These are phyloP conservation scores for Craseonycteris thonglongyai DNA, from an alignment of 2,113 vertebrate genomes.

Conservation along the genomic window DNA sequence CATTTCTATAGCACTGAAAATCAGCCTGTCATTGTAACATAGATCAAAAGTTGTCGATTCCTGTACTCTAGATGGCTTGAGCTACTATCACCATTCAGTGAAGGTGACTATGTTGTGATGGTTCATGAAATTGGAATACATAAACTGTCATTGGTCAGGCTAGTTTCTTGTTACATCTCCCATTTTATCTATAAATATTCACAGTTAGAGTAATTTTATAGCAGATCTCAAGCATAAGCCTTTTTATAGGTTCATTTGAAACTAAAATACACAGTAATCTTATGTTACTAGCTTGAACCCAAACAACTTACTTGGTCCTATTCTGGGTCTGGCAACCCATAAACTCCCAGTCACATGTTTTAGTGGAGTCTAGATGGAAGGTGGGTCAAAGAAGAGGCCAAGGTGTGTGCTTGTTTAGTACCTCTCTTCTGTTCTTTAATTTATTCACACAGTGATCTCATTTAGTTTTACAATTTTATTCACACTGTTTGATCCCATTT, in stretches of 20 bases:
- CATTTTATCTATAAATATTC: slow-evolving; percentile 67
- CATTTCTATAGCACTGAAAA: background rate
- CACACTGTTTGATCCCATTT: background rate
- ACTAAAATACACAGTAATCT: slow-evolving; percentile 67
- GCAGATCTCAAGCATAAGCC: slow-evolving; percentile 51
- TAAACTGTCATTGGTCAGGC: slow-evolving; percentile 43
- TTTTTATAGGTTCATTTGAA: slow-evolving; percentile 69
- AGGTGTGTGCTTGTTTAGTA: background rate
- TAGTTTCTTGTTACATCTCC: slow-evolving; percentile 56
- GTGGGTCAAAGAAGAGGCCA: slow-evolving; percentile 26
- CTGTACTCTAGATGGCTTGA: background rate
- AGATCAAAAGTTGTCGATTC: background rate
- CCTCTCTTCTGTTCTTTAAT: slow-evolving; percentile 6
- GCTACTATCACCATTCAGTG: background rate
- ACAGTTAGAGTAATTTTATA: slow-evolving; percentile 68
- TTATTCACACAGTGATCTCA: background rate
- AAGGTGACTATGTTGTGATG: background rate
- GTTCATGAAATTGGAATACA: slow-evolving; percentile 7
- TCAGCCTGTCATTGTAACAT: background rate
- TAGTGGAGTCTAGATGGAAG: background rate
- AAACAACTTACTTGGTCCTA: slow-evolving; percentile 56
- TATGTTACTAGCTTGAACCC: slow-evolving; percentile 59
- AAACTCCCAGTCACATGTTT: slow-evolving; percentile 52
- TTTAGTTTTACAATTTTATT: slow-evolving; percentile 22
- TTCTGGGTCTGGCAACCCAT: slow-evolving; percentile 57